phyloP scores from a whole-genome alignment of 2,888 invertebrate genomes.

The Pyralis farinalis region DNA sequence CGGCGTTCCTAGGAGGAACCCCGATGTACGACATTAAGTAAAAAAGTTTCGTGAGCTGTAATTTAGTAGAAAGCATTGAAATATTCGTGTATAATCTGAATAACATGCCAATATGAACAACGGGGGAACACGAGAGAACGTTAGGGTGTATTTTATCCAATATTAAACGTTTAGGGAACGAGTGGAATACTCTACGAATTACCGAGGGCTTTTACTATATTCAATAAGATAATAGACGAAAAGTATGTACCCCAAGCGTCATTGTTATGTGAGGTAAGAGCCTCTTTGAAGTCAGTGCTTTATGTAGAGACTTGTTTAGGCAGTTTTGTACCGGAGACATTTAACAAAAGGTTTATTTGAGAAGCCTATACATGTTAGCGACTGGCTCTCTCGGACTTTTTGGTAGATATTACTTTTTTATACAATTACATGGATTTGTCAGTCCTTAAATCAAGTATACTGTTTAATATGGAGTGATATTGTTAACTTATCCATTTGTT shows the following conservation, averaged over 20 bases:
- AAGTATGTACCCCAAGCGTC: conserved; percentile 34
- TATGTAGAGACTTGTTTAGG: conserved; percentile 2
- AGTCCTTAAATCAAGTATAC: no score
- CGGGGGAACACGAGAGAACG: conserved; percentile 72
- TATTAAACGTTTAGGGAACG: conserved; percentile 76
- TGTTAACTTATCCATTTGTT: no score
- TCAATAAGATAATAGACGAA: conserved; percentile 63
- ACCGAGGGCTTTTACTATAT: conserved; percentile 66
- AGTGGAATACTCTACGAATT: conserved; percentile 73
- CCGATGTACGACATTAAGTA: conserved; percentile 62
- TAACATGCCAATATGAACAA: conserved; percentile 81
- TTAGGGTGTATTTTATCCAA: conserved; percentile 76
- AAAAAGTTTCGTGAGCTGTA: conserved; percentile 76
- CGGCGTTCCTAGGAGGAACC: conserved; percentile 31
- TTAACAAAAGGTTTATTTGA: no score
- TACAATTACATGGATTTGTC: no score
- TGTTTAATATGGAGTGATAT: no score
- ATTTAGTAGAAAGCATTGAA: conserved; percentile 81
- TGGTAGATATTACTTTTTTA: no score
- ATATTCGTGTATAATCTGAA: conserved; percentile 81
- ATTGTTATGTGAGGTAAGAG: conserved; percentile 11
- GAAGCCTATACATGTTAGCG: no score
- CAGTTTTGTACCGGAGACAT: background rate
- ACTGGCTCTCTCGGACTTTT: no score
- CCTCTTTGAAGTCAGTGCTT: conserved; percentile 1